A percentile compares a stretch with the other conserved stretches of the same genome.
Evolutionary conservation across 2,113 vertebrate genomes (phyloP).

Genomic region (Paramisgurnus dabryanus): DNA sequence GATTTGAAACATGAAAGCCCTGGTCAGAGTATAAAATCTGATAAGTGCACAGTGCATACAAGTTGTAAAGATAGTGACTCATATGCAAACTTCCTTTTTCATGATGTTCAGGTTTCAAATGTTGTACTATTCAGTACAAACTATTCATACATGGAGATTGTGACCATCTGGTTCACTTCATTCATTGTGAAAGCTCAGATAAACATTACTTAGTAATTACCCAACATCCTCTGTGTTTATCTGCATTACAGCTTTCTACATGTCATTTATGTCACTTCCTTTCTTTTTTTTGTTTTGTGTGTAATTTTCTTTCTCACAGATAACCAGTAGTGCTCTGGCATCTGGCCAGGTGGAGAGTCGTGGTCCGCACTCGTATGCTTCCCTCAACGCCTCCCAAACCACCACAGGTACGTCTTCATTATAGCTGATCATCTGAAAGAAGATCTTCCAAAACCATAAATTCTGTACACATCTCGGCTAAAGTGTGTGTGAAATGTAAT

Average conservation of each 20-base stretch:
- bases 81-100: slow-evolving; percentile 20
- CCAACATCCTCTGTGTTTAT: slow-evolving; percentile 30
- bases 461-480: too few species aligned
- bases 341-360: slow-evolving; percentile 61
- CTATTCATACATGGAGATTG: too few species aligned
- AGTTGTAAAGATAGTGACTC: background rate
- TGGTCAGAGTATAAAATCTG: background rate
- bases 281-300: background rate
- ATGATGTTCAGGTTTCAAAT: background rate
- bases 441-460: background rate
- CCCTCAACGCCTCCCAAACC: slow-evolving; percentile 52
- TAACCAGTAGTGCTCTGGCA: slow-evolving; percentile 64
- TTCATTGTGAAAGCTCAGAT: background rate
- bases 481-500: too few species aligned
- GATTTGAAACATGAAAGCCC: background rate
- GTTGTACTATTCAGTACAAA: too few species aligned
- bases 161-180: background rate
- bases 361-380: slow-evolving; percentile 28
- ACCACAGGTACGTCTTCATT: slow-evolving; percentile 36
- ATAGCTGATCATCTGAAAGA: background rate
- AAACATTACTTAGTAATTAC: slow-evolving; percentile 40
- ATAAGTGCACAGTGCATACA: slow-evolving; percentile 1
- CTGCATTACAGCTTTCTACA: background rate
- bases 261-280: background rate
- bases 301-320: slow-evolving; percentile 44